These are phyloP conservation scores for Umimayanthus chanpuru DNA, from an alignment of 92 coral and sea anemone species.

Conservation along the genomic window DNA sequence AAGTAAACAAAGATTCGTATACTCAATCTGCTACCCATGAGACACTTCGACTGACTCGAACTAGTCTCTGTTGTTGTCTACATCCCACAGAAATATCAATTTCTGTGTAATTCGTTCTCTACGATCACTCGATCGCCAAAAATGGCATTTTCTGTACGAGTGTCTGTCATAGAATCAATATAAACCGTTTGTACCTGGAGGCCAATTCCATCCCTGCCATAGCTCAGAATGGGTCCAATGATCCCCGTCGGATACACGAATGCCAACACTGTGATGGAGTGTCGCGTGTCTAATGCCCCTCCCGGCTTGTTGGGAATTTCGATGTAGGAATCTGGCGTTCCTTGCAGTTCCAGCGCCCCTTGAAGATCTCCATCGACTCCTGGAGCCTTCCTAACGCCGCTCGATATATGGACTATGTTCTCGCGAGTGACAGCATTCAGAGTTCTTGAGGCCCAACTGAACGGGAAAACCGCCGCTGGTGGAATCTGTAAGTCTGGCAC, in stretches of 20 bases:
- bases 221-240: slow-evolving; percentile 76
- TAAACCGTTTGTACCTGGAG: slow-evolving; percentile 42
- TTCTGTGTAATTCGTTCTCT: too few species aligned
- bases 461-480: slow-evolving; percentile 76
- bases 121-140: too few species aligned
- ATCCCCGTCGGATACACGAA: slow-evolving; percentile 69
- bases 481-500: slow-evolving; percentile 34
- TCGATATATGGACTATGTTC: slow-evolving; percentile 29
- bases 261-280: slow-evolving; percentile 67
- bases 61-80: too few species aligned
- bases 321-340: slow-evolving; percentile 67
- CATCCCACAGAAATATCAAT: too few species aligned
- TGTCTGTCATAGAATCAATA: too few species aligned
- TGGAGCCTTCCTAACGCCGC: slow-evolving; percentile 38
- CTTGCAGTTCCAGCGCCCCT: slow-evolving; percentile 63
- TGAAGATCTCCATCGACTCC: slow-evolving; percentile 55
- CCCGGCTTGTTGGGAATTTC: slow-evolving; percentile 61
- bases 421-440: slow-evolving; percentile 56
- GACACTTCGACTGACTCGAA: too few species aligned
- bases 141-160: too few species aligned
- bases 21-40: too few species aligned
- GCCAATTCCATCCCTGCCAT: slow-evolving; percentile 60
- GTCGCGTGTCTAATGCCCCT: slow-evolving; percentile 61
- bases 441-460: slow-evolving; percentile 39
- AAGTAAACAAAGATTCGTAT: too few species aligned